Conservation (phyloP, 2,888 invertebrate genomes). For the Himalopsyche tibetana region DNA sequence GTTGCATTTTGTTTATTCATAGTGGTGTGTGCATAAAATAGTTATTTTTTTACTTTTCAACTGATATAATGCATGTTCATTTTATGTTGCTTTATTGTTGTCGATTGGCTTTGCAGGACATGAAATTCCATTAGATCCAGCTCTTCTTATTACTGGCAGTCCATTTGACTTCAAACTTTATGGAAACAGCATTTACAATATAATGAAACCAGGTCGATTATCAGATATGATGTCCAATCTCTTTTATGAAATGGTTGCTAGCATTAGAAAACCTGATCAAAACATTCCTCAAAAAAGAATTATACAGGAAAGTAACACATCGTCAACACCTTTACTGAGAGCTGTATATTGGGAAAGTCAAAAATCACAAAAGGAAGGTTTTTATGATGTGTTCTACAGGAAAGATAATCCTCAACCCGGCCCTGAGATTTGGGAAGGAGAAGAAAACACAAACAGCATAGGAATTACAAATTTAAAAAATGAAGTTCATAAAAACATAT, state of each 20-base stretch:
- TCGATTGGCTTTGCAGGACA: slow-evolving; percentile 76
- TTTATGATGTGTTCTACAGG: slow-evolving; percentile 72
- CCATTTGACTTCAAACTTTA: slow-evolving; percentile 72
- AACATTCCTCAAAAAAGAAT: slow-evolving; percentile 20
- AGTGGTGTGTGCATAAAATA: slow-evolving; percentile 49
- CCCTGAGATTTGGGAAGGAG: slow-evolving; percentile 71
- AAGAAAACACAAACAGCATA: slow-evolving; percentile 67
- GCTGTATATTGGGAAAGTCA: slow-evolving; percentile 75
- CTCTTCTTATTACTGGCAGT: slow-evolving; percentile 71
- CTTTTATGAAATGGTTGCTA: slow-evolving; percentile 60
- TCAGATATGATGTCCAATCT: slow-evolving; percentile 62
- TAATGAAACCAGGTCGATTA: slow-evolving; percentile 63
- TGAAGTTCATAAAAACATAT: slow-evolving; percentile 69
- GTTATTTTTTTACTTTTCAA: neutral
- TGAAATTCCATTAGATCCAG: slow-evolving; percentile 73
- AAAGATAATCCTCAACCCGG: slow-evolving; percentile 68
- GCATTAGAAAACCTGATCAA: slow-evolving; percentile 53
- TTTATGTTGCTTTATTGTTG: slow-evolving; percentile 64
- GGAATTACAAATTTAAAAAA: slow-evolving; percentile 74
- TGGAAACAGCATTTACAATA: slow-evolving; percentile 67
- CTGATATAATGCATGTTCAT: slow-evolving; percentile 63
- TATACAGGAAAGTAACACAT: slow-evolving; percentile 55
- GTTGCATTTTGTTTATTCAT: slow-evolving; percentile 51
- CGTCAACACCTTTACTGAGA: slow-evolving; percentile 70
- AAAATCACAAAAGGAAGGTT: slow-evolving; percentile 70